These are phyloP conservation scores for Acrocyrtus sp. DNA, from an alignment of 2,888 invertebrate species.

Conservation along the genomic window DNA sequence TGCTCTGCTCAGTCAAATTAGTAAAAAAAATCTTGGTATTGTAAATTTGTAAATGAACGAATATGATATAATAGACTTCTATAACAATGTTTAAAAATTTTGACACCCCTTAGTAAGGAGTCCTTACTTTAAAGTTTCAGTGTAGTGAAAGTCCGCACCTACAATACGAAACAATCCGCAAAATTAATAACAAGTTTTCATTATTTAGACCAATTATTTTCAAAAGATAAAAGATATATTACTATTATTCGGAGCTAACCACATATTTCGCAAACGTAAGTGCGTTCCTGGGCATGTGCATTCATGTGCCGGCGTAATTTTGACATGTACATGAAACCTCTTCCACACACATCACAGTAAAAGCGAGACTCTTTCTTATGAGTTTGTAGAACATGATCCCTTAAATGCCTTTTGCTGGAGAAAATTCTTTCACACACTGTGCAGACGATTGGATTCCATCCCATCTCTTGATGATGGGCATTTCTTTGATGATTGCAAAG, in stretches of 20 bases:
- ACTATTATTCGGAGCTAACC: background rate
- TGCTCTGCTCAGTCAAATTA: constrained; percentile 8
- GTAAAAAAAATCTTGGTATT: too few relatives aligned
- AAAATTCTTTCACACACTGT: background rate
- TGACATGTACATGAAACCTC: constrained; percentile 22
- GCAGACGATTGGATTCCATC: constrained; percentile 1
- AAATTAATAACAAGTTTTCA: background rate
- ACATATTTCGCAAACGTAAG: constrained; percentile 15
- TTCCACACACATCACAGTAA: constrained; percentile 22
- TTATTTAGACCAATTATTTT: background rate
- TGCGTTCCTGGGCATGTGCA: background rate
- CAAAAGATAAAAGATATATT: background rate
- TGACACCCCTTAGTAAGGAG: too few relatives aligned
- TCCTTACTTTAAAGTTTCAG: constrained; percentile 23
- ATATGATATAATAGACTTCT: too few relatives aligned
- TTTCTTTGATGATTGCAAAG: constrained; percentile 15
- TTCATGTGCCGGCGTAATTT: constrained; percentile 25
- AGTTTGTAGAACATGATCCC: constrained; percentile 18
- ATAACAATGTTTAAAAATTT: too few relatives aligned
- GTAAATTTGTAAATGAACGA: too few relatives aligned
- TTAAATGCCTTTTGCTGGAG: background rate
- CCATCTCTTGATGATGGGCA: constrained; percentile 9
- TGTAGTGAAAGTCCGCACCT: constrained; percentile 16
- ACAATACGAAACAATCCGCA: background rate
- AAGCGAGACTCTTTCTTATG: constrained; percentile 12